These are phyloP conservation scores for Euclidia mi DNA, from an alignment of 2,888 invertebrate genomes.

Conservation along the genomic window DNA sequence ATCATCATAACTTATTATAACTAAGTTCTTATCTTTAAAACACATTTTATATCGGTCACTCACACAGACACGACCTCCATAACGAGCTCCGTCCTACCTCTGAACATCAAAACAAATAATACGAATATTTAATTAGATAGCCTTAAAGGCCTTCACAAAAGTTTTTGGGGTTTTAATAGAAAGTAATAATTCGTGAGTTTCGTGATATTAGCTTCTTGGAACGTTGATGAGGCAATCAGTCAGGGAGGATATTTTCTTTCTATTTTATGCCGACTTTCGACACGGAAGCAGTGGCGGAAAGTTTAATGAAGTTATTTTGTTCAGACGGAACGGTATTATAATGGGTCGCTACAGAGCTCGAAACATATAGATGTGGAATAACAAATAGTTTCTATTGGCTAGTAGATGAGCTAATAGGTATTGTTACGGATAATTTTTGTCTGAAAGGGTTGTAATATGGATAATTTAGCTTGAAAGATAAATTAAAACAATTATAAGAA, in stretches of 20 bases:
- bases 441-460: too few species aligned
- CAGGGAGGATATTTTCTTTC: conserved; percentile 33
- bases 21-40: too few species aligned
- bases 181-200: conserved; percentile 36
- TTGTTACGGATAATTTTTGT: too few species aligned
- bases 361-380: too few species aligned
- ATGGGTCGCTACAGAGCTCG: conserved; percentile 7
- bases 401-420: too few species aligned
- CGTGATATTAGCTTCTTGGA: conserved; percentile 31
- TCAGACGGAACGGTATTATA: conserved; percentile 22
- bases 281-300: conserved; percentile 38
- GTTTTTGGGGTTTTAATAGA: conserved; percentile 33
- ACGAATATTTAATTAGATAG: conserved; percentile 15
- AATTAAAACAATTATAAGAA: too few species aligned
- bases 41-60: too few species aligned
- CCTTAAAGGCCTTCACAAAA: conserved; percentile 15
- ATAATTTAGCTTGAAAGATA: too few species aligned
- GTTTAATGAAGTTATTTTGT: conserved; percentile 52
- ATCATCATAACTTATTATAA: too few species aligned
- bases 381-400: too few species aligned
- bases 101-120: conserved; percentile 6
- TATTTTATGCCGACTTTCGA: conserved; percentile 36
- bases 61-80: too few species aligned
- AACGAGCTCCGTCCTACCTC: too few species aligned
- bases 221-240: conserved; percentile 53